phyloP scores from a whole-genome alignment of 37 sponge, comb jelly and placozoan species.

The Geodia barretti region DNA sequence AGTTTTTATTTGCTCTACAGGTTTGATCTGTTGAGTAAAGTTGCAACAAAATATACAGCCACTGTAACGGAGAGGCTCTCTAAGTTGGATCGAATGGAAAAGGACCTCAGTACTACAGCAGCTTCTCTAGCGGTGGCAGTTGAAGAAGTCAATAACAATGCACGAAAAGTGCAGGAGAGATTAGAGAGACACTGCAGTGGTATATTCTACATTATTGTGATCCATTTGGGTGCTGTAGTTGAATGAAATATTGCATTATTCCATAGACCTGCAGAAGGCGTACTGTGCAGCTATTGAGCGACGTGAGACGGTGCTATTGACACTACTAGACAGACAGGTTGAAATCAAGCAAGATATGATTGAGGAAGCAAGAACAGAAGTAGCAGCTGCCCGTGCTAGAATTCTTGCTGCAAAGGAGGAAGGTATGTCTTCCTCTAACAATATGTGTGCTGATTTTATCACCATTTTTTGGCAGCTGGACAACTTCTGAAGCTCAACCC shows the following conservation, averaged over 20 bases:
- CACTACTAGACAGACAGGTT: conserved; percentile 76
- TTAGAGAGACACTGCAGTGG: conserved; percentile 73
- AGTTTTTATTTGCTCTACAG: too few species aligned
- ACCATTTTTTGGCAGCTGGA: conserved; percentile 14
- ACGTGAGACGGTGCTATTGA: conserved; percentile 63
- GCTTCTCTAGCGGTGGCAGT: conserved; percentile 9
- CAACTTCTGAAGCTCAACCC: conserved; percentile 64
- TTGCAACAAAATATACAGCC: conserved; percentile 48
- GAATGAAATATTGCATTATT: background rate
- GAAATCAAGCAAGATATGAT: conserved; percentile 67
- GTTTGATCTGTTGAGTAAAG: conserved; percentile 65
- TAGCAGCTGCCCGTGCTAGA: conserved; percentile 54
- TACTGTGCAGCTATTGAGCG: conserved; percentile 56
- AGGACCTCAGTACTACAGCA: conserved; percentile 14
- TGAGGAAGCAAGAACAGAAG: conserved; percentile 59
- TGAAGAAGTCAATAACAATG: conserved; percentile 52
- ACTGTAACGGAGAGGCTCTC: conserved; percentile 35
- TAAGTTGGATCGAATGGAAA: conserved; percentile 38
- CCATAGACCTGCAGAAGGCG: conserved; percentile 43
- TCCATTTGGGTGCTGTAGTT: too few species aligned
- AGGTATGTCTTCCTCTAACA: conserved; percentile 30
- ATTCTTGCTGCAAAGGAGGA: conserved; percentile 64
- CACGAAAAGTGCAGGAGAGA: conserved; percentile 54
- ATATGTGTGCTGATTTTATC: background rate
- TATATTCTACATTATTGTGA: too few species aligned